These are phyloP conservation scores for Acanthococcus lagerstroemiae DNA, from an alignment of 2,888 invertebrate species.

Conservation along the genomic window DNA sequence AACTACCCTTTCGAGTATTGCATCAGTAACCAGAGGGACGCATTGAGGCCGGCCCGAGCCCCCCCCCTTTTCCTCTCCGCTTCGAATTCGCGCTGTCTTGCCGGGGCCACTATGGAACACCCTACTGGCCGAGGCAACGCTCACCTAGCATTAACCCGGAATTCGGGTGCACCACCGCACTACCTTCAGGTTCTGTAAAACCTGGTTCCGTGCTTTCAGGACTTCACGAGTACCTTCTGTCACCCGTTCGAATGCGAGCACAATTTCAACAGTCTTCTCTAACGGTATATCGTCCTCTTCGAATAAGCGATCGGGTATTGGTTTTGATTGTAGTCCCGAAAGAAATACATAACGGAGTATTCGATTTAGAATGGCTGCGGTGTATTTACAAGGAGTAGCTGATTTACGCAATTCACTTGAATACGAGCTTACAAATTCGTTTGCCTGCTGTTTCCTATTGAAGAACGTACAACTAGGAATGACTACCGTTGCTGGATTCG, in stretches of 20 bases:
- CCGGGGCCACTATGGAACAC: too few species aligned
- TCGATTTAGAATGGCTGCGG: not conserved
- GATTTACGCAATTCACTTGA: not conserved
- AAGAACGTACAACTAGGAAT: not conserved
- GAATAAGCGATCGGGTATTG: not conserved
- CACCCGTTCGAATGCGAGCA: not conserved
- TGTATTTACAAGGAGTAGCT: not conserved
- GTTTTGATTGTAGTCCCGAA: not conserved
- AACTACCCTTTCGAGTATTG: too few species aligned
- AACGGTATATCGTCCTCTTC: not conserved
- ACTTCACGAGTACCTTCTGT: not conserved
- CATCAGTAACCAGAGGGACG: too few species aligned
- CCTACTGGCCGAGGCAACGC: too few species aligned
- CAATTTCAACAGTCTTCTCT: not conserved
- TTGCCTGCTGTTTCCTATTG: not conserved
- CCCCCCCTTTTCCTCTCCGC: too few species aligned
- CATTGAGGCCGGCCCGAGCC: too few species aligned
- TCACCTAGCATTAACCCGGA: too few species aligned
- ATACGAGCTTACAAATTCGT: not conserved
- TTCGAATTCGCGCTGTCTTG: too few species aligned
- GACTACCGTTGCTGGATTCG: not conserved
- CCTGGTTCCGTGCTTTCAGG: too few species aligned
- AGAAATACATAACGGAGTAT: not conserved
- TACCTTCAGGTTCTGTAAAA: too few species aligned
- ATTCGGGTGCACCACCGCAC: too few species aligned